These are phyloP conservation scores for Sula dactylatra DNA, from an alignment of 2,113 vertebrate genomes.

Conservation along the genomic window DNA sequence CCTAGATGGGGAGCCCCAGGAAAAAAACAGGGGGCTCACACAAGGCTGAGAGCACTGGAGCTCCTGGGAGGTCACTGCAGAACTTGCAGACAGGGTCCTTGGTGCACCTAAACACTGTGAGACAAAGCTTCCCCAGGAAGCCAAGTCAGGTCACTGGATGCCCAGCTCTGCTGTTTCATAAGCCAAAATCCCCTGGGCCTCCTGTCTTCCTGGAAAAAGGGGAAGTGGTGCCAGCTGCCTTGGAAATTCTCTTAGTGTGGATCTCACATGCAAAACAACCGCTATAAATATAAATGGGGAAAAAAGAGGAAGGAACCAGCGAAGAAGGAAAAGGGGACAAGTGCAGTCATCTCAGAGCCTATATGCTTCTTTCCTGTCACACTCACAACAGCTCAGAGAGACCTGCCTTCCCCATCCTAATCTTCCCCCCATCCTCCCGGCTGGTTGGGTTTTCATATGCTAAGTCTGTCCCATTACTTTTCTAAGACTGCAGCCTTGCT, in stretches of 20 bases:
- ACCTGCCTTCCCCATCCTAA: neutral
- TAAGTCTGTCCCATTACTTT: neutral
- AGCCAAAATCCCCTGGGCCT: neutral
- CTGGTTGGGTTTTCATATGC: neutral
- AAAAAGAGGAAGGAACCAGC: conserved; percentile 47
- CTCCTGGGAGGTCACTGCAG: neutral
- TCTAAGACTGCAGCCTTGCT: neutral
- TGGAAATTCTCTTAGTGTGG: conserved; percentile 61
- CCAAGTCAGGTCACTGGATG: neutral
- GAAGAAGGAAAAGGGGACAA: neutral
- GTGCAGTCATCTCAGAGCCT: neutral
- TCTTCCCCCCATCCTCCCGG: neutral
- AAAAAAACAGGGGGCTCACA: neutral
- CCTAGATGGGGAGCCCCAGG: neutral
- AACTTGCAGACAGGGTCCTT: neutral
- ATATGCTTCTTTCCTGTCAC: neutral
- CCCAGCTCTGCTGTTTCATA: neutral
- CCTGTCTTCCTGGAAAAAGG: conserved; percentile 3
- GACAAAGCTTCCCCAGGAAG: neutral
- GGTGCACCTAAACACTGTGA: neutral
- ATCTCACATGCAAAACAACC: conserved; percentile 21
- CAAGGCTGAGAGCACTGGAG: neutral
- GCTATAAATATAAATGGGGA: conserved; percentile 41
- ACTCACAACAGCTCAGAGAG: neutral
- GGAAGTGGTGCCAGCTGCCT: conserved; percentile 15